A percentile compares a stretch with the other conserved stretches of the same genome.
These are phyloP conservation scores for Ichneumon xanthorius DNA, from an alignment of 2,888 invertebrate genomes.

Conservation along the genomic window DNA sequence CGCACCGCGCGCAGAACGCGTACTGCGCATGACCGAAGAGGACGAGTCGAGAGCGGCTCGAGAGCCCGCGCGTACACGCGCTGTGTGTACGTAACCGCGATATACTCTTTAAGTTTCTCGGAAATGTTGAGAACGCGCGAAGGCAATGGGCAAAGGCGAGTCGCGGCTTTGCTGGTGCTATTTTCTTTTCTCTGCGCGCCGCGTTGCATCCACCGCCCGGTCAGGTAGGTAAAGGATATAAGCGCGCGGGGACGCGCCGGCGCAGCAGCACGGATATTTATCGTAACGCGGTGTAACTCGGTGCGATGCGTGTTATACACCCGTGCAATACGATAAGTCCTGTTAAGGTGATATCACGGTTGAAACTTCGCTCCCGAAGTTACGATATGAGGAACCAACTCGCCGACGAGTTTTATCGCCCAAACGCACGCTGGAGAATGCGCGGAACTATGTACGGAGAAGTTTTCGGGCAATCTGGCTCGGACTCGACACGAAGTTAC, in stretches of 20 bases:
- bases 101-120: slow-evolving; percentile 62
- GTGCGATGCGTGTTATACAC: background rate
- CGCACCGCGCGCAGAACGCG: slow-evolving; percentile 43
- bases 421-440: background rate
- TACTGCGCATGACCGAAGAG: slow-evolving; percentile 9
- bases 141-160: slow-evolving; percentile 42
- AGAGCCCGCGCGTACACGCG: slow-evolving; percentile 25
- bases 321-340: background rate
- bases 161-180: slow-evolving; percentile 31
- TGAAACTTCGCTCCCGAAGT: background rate
- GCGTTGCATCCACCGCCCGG: slow-evolving; percentile 48
- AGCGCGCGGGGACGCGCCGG: slow-evolving; percentile 4
- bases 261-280: slow-evolving; percentile 24
- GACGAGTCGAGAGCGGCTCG: slow-evolving; percentile 44
- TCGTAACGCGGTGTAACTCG: background rate
- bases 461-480: too few species aligned
- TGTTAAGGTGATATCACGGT: slow-evolving; percentile 2
- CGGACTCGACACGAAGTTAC: background rate
- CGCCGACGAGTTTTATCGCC: background rate
- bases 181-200: slow-evolving; percentile 39
- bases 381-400: background rate
- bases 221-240: slow-evolving; percentile 48
- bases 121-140: slow-evolving; percentile 61
- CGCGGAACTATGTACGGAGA: background rate
- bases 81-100: slow-evolving; percentile 64